Evolutionary conservation across 2,888 invertebrate species (phyloP).

Genomic region (Melitaea athalia): DNA sequence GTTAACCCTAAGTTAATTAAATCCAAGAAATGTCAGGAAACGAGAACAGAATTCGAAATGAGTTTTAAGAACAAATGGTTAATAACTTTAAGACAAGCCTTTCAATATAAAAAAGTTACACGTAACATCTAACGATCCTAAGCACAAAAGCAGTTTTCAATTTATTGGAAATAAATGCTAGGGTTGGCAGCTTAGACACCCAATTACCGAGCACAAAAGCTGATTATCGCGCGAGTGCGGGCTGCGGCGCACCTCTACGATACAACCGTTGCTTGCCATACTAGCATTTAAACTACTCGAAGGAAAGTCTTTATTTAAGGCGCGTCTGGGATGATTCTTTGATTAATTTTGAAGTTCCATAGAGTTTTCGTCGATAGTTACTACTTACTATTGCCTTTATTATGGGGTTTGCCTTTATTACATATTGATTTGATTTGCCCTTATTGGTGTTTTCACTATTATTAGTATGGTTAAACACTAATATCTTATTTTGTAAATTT

Average conservation of each 20-base stretch:
- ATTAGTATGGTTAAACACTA: too few relatives aligned
- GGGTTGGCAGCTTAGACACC: slow-evolving; percentile 81
- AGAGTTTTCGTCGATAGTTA: slow-evolving; percentile 14
- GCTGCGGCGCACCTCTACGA: slow-evolving; percentile 38
- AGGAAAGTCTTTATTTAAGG: slow-evolving; percentile 72
- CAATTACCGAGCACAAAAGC: slow-evolving; percentile 81
- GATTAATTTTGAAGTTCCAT: slow-evolving; percentile 59
- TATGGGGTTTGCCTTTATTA: not conserved
- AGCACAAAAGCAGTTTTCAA: slow-evolving; percentile 79
- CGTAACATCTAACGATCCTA: slow-evolving; percentile 70
- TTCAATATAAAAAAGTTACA: slow-evolving; percentile 48
- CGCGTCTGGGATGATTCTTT: slow-evolving; percentile 55
- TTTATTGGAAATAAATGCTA: slow-evolving; percentile 81
- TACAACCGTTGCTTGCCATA: slow-evolving; percentile 7
- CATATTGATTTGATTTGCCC: too few relatives aligned
- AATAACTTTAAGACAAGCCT: slow-evolving; percentile 19
- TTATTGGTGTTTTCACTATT: too few relatives aligned
- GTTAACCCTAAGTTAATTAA: not conserved
- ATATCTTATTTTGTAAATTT: too few relatives aligned
- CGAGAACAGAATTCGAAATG: not conserved
- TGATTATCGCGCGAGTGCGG: slow-evolving; percentile 76
- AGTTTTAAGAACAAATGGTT: not conserved
- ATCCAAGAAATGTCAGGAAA: not conserved
- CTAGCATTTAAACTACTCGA: slow-evolving; percentile 69
- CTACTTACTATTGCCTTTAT: too few relatives aligned